Percentiles rank a stretch among this genome's conserved stretches.
Conservation (phyloP, 2,888 invertebrate species). For the Andrena marginata region DNA sequence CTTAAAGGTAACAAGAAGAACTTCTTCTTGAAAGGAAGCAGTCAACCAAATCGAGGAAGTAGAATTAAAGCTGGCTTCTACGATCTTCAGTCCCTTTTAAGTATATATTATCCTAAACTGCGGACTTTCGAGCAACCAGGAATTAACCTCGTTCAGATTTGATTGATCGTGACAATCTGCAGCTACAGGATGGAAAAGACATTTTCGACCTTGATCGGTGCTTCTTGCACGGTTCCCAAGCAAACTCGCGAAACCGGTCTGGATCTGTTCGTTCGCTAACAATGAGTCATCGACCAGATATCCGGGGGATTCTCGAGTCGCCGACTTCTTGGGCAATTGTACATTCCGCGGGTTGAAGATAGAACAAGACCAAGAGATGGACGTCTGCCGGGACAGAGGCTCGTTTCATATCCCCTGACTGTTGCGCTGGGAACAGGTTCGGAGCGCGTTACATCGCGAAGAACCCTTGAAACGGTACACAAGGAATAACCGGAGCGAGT, state of each 20-base stretch:
- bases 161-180: no score
- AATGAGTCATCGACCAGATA: constrained; percentile 78
- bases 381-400: constrained; percentile 27
- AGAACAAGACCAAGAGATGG: constrained; percentile 26
- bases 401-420: constrained; percentile 22
- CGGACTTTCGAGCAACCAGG: not conserved
- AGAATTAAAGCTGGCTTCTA: no score
- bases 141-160: no score
- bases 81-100: no score
- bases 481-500: constrained; percentile 4
- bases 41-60: no score
- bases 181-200: not conserved
- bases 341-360: constrained; percentile 50
- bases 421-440: constrained; percentile 48
- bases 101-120: no score
- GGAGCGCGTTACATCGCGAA: constrained; percentile 38
- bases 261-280: constrained; percentile 76
- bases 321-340: constrained; percentile 61
- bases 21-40: not conserved
- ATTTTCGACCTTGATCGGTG: constrained; percentile 62
- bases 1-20: not conserved
- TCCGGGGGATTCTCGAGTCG: constrained; percentile 66
- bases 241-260: constrained; percentile 76
- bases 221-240: constrained; percentile 32
- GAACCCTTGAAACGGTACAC: constrained; percentile 35